Percentiles rank a stretch among this genome's conserved stretches.
phyloP scores from a whole-genome alignment of 2,113 vertebrate species.

The Speoplatyrhinus poulsoni region DNA sequence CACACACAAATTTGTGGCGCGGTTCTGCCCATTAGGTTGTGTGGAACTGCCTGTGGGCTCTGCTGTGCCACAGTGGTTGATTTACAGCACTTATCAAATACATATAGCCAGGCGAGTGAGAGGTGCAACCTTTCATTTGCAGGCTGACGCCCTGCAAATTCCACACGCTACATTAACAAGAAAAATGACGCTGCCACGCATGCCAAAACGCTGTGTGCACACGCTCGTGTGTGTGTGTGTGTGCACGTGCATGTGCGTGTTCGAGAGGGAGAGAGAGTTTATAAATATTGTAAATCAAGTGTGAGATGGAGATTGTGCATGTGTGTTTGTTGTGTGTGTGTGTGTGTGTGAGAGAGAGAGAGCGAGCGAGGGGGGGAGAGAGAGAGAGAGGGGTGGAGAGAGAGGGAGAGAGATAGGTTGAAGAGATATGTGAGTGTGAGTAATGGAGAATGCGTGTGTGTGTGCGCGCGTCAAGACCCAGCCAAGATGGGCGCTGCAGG shows the following conservation, averaged over 20 bases:
- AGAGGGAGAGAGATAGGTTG: too few relatives aligned
- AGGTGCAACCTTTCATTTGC: slow-evolving; percentile 83
- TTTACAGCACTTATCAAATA: slow-evolving; percentile 84
- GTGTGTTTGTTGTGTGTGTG: too few relatives aligned
- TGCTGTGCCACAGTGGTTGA: slow-evolving; percentile 64
- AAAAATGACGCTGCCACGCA: slow-evolving; percentile 73
- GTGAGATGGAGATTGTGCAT: too few relatives aligned
- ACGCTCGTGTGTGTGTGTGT: slow-evolving; percentile 17
- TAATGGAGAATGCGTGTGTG: neutral
- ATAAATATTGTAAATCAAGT: too few relatives aligned
- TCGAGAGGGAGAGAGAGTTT: too few relatives aligned
- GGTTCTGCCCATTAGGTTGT: slow-evolving; percentile 74
- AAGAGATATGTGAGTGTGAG: too few relatives aligned
- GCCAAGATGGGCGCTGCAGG: too few relatives aligned
- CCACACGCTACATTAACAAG: slow-evolving; percentile 81
- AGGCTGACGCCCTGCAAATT: slow-evolving; percentile 77
- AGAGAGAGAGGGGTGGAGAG: too few relatives aligned
- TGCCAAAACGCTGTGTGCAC: slow-evolving; percentile 56
- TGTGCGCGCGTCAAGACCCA: neutral
- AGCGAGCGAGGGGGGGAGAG: too few relatives aligned
- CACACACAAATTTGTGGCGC: slow-evolving; percentile 4
- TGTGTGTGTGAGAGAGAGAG: too few relatives aligned
- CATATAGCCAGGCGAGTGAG: slow-evolving; percentile 83
- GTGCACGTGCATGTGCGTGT: neutral
- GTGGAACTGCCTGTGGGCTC: slow-evolving; percentile 63